Conservation (phyloP, 2,888 invertebrate genomes). For the Gari tellinella region DNA sequence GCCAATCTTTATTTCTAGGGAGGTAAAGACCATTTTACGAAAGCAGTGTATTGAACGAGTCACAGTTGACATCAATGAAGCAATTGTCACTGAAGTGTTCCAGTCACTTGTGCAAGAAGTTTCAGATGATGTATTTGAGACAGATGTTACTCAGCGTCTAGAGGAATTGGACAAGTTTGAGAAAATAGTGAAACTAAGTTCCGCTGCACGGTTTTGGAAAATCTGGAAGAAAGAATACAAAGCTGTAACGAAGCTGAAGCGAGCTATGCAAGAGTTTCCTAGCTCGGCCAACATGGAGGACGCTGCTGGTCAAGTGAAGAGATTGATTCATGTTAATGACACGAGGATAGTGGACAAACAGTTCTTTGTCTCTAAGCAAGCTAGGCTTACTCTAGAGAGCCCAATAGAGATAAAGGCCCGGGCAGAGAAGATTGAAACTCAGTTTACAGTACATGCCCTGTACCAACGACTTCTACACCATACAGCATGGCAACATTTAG, state of each 20-base stretch:
- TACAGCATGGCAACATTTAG: constrained; percentile 74
- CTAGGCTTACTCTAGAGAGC: constrained; percentile 67
- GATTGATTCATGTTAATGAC: constrained; percentile 58
- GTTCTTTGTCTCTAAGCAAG: constrained; percentile 64
- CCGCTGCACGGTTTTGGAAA: constrained; percentile 62
- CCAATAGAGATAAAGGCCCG: constrained; percentile 62
- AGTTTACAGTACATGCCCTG: constrained; percentile 65
- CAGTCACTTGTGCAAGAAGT: constrained; percentile 50
- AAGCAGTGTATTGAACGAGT: constrained; percentile 65
- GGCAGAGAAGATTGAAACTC: constrained; percentile 47
- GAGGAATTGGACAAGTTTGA: constrained; percentile 72
- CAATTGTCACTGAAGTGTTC: constrained; percentile 53
- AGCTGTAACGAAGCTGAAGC: constrained; percentile 70
- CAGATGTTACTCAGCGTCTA: constrained; percentile 76
- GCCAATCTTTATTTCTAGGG: constrained; percentile 62
- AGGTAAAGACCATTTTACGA: constrained; percentile 66
- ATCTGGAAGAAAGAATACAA: constrained; percentile 72
- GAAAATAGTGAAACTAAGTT: constrained; percentile 64
- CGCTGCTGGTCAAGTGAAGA: constrained; percentile 43
- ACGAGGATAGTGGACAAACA: constrained; percentile 45
- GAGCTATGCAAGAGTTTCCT: constrained; percentile 81
- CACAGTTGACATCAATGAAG: constrained; percentile 37
- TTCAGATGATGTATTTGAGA: constrained; percentile 71
- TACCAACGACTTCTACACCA: constrained; percentile 61
- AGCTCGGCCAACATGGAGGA: constrained; percentile 69